phyloP scores from a whole-genome alignment of 1,140 invertebrate species.

The Lepidurus arcticus region DNA sequence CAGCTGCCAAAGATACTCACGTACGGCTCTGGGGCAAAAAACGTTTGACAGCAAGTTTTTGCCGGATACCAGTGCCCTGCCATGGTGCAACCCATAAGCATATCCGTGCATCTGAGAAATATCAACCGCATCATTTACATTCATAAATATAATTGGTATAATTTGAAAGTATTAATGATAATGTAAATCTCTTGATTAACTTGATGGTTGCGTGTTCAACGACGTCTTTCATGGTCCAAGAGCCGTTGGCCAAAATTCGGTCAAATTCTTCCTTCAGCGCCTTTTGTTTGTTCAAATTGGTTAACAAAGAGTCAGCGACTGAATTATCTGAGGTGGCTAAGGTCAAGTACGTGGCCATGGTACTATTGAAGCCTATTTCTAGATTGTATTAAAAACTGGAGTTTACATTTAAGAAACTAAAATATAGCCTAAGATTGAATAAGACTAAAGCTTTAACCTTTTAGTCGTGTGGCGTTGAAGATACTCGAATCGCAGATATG shows the following conservation, averaged over 20 bases:
- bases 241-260: not conserved
- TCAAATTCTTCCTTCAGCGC: constrained; percentile 25
- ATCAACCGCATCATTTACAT: not conserved
- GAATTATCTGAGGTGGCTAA: constrained; percentile 22
- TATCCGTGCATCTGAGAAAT: constrained; percentile 9
- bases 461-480: not conserved
- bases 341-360: constrained; percentile 30
- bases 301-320: not conserved
- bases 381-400: not conserved
- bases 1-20: constrained; percentile 7
- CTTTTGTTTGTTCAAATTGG: not conserved
- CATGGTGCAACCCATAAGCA: constrained; percentile 26
- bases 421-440: no score
- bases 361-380: constrained; percentile 30
- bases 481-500: constrained; percentile 30
- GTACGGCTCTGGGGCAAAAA: not conserved
- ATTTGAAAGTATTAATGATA: no score
- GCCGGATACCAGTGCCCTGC: not conserved
- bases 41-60: constrained; percentile 22
- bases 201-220: constrained; percentile 26
- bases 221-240: constrained; percentile 27
- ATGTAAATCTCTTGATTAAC: not conserved
- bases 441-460: not conserved
- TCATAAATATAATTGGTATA: not conserved
- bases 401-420: not conserved